These are phyloP conservation scores for Scartelaos histophorus DNA, from an alignment of 2,113 vertebrate genomes.

Conservation along the genomic window DNA sequence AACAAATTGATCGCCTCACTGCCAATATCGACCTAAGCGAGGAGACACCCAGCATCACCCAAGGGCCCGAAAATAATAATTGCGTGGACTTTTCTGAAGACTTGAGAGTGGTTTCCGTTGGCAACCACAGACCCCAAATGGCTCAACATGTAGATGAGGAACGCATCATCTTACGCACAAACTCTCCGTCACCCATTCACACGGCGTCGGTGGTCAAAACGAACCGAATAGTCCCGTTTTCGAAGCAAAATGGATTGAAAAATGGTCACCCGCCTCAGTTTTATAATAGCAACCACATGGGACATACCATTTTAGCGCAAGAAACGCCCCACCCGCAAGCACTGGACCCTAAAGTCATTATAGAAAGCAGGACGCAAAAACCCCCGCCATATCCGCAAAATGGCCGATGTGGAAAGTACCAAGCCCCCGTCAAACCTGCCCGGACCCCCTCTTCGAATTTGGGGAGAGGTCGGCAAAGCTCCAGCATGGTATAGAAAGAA, in stretches of 20 bases:
- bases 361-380: constrained; percentile 65
- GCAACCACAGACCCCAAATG: constrained; percentile 34
- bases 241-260: constrained; percentile 31
- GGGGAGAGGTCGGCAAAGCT: constrained; percentile 62
- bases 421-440: constrained; percentile 28
- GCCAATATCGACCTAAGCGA: constrained; percentile 71
- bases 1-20: constrained; percentile 79
- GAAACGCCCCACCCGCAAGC: constrained; percentile 41
- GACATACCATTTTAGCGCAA: constrained; percentile 12
- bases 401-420: constrained; percentile 58
- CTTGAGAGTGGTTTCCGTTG: constrained; percentile 21
- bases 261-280: constrained; percentile 67
- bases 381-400: constrained; percentile 76
- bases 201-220: constrained; percentile 69
- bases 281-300: constrained; percentile 23
- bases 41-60: constrained; percentile 33
- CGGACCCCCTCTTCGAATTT: constrained; percentile 57
- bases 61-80: constrained; percentile 30
- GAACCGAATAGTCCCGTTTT: constrained; percentile 49
- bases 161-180: constrained; percentile 61
- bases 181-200: constrained; percentile 66
- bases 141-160: constrained; percentile 28
- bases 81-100: constrained; percentile 34
- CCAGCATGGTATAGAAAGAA: constrained; percentile 70
- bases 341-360: constrained; percentile 48